Evolutionary conservation across 23 tunicate species (phyloP), one percentile per base, ranked within the genome.

Genomic region (Trididemnum clinides): DNA sequence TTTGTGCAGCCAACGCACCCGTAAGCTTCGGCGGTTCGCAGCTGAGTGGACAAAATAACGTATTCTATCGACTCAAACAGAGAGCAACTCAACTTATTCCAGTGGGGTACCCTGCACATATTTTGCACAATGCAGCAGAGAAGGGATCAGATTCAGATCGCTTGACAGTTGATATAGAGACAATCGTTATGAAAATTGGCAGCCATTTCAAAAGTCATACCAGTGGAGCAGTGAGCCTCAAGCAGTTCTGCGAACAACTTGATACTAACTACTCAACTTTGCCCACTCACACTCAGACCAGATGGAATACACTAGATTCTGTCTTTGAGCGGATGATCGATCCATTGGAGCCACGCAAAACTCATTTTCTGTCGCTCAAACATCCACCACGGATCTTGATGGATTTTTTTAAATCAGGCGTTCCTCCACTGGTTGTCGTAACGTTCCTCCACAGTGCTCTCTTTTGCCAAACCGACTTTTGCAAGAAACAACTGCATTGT

Each of bases 1-100:
- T n/a, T 84, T 84, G 64, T 84, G 83, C 88, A 34, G 81, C 75
- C 50, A 84, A 75, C 72, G 84, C 88, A n/a, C n/a, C n/a, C n/a
- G n/a, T n/a, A n/a, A 84, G 76, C 29, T 84, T 84, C 72, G 84
- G 84, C 21, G 65, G 84, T 21, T 84, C 66, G n/a, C 88, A 84
- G 64, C 33, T 72, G 18, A 84, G 37, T 70, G 81, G 81, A 70
- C 77, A 71, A 84, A 84, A 71, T 81, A 84, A 84, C 29, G 84
- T 84, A 25, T 75, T 84, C 88, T 37, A 33, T 84, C 88, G 86
- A 26, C 86, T 82, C 51, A n/a, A n/a, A n/a, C n/a, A n/a, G n/a
- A n/a, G n/a, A n/a, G n/a, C n/a, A 66, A 10, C 57, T 33, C 79
- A 82, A 35, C 86, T 82, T 64, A 82, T 78, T 35, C 83, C 83